phyloP scores from a whole-genome alignment of 2,113 vertebrate genomes.

The Mustelus asterias region DNA sequence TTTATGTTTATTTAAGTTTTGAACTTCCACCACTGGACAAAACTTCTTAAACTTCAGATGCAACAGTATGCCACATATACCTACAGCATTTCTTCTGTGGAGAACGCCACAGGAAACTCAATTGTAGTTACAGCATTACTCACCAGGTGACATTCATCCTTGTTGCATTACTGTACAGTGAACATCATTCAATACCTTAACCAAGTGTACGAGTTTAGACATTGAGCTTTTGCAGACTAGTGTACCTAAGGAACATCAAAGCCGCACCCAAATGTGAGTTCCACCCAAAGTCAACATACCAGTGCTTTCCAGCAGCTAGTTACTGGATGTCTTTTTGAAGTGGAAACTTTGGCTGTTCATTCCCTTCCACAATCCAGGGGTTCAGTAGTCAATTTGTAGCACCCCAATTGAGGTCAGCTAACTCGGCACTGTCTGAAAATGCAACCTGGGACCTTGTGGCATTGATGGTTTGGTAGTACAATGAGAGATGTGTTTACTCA shows the following conservation, averaged over 20 bases:
- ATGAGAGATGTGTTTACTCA: background rate
- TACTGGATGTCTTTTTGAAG: background rate
- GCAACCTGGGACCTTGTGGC: background rate
- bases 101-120: background rate
- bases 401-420: background rate
- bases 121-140: background rate
- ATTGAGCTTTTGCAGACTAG: background rate
- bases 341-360: background rate
- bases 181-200: background rate
- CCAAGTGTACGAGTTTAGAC: background rate
- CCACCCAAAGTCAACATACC: background rate
- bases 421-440: background rate
- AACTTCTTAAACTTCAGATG: background rate
- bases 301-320: background rate
- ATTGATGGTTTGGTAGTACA: background rate
- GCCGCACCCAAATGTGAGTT: background rate
- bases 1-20: background rate
- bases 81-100: background rate
- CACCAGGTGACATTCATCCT: background rate
- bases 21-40: background rate
- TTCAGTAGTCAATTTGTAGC: background rate
- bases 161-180: background rate
- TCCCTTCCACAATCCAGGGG: background rate
- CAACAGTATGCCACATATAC: background rate
- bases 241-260: background rate